These are phyloP conservation scores for Aldrovandia affinis DNA, from an alignment of 2,797 vertebrate genomes.

Conservation along the genomic window DNA sequence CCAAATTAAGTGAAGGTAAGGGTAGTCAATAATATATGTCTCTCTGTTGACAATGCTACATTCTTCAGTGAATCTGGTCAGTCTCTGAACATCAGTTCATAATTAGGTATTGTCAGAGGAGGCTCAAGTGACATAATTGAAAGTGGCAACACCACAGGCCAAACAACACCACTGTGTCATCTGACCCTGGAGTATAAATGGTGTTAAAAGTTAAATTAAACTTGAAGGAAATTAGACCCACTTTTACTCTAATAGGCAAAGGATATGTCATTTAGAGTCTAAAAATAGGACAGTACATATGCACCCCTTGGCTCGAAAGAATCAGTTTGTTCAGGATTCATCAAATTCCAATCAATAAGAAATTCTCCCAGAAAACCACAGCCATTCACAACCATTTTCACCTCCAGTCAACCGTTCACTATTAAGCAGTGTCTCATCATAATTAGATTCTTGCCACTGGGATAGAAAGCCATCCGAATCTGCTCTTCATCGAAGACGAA, in stretches of 20 bases:
- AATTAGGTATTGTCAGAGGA: slow-evolving; percentile 14
- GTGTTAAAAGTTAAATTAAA: slow-evolving; percentile 12
- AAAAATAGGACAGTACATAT: not conserved
- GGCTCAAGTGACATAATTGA: not conserved
- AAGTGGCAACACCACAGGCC: slow-evolving; percentile 9
- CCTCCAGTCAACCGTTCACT: slow-evolving; percentile 13
- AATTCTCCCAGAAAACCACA: not conserved
- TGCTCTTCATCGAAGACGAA: not conserved
- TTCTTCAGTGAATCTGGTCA: not conserved
- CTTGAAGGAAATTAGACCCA: not conserved
- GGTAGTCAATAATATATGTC: slow-evolving; percentile 4
- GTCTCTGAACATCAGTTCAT: not conserved
- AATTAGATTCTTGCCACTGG: slow-evolving; percentile 15
- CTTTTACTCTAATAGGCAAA: not conserved
- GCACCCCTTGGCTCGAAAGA: not conserved
- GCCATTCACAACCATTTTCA: slow-evolving; percentile 11
- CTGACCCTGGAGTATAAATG: not conserved
- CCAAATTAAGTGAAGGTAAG: not conserved
- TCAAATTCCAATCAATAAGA: not conserved
- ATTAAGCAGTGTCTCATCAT: slow-evolving; percentile 17
- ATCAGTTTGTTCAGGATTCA: not conserved
- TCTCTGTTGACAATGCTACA: not conserved
- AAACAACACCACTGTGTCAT: not conserved
- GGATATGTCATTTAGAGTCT: not conserved
- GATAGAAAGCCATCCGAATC: not conserved